phyloP scores from a whole-genome alignment of 23 tunicate genomes.

The Halocynthia aurantium region DNA sequence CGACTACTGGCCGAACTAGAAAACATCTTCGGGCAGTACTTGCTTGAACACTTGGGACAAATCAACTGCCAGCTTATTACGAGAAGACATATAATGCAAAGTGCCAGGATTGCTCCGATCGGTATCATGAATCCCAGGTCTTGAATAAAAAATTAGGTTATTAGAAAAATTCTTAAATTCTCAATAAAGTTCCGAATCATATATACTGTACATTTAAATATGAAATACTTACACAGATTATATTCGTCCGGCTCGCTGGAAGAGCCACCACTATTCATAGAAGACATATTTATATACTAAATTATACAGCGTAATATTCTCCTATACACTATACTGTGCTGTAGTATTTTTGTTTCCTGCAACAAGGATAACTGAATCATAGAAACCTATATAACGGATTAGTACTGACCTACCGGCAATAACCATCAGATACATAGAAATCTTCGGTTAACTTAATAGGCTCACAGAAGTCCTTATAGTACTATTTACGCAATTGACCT shows the following conservation, averaged over 20 bases:
- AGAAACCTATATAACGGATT: too few species aligned
- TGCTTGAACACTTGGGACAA: conserved; percentile 78
- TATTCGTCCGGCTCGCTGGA: conserved; percentile 75
- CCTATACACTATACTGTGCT: too few species aligned
- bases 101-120: conserved; percentile 72
- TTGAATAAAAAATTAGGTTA: neutral
- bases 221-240: conserved; percentile 55
- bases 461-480: too few species aligned
- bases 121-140: conserved; percentile 95
- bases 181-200: neutral
- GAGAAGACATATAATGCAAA: conserved; percentile 72
- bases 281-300: too few species aligned
- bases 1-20: conserved; percentile 6
- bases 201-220: neutral
- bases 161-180: neutral
- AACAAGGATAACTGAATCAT: too few species aligned
- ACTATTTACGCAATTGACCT: too few species aligned
- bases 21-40: conserved; percentile 72
- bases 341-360: too few species aligned
- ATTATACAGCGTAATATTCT: too few species aligned
- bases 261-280: too few species aligned
- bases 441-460: too few species aligned
- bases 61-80: conserved; percentile 92
- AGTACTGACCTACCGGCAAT: too few species aligned
- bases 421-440: too few species aligned